These are phyloP conservation scores for Drosophila testacea DNA, from an alignment of 2,888 invertebrate genomes.

Conservation along the genomic window DNA sequence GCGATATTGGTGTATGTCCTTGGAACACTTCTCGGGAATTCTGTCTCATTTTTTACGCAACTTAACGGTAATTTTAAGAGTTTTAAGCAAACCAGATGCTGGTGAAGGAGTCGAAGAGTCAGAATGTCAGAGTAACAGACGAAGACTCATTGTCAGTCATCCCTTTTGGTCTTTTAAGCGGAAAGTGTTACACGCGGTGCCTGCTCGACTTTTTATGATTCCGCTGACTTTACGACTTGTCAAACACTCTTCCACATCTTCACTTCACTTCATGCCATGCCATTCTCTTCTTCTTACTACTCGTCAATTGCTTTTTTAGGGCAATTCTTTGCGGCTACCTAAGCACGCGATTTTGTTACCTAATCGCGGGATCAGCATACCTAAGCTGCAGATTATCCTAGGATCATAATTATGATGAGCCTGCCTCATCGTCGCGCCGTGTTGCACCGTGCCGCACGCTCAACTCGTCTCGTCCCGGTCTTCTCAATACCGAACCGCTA, in stretches of 20 bases:
- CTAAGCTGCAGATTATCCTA: constrained; percentile 76
- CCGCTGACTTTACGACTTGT: constrained; percentile 63
- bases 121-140: not conserved
- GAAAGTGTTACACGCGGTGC: constrained; percentile 53
- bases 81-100: constrained; percentile 20
- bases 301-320: constrained; percentile 64
- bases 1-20: constrained; percentile 38
- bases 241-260: not conserved
- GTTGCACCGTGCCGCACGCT: constrained; percentile 24
- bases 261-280: not conserved
- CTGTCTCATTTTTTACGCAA: constrained; percentile 73
- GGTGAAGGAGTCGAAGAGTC: not conserved
- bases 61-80: constrained; percentile 31
- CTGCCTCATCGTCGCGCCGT: constrained; percentile 52
- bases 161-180: constrained; percentile 69
- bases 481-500: constrained; percentile 28
- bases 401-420: constrained; percentile 79
- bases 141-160: constrained; percentile 39
- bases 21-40: constrained; percentile 45
- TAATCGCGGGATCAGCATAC: constrained; percentile 76
- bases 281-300: constrained; percentile 21
- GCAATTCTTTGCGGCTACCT: constrained; percentile 77
- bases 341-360: constrained; percentile 75
- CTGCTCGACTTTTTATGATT: constrained; percentile 77
- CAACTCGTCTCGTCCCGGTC: constrained; percentile 35